Conservation (phyloP, 92 coral and sea anemone species). For the Palythoa grandiflora region DNA sequence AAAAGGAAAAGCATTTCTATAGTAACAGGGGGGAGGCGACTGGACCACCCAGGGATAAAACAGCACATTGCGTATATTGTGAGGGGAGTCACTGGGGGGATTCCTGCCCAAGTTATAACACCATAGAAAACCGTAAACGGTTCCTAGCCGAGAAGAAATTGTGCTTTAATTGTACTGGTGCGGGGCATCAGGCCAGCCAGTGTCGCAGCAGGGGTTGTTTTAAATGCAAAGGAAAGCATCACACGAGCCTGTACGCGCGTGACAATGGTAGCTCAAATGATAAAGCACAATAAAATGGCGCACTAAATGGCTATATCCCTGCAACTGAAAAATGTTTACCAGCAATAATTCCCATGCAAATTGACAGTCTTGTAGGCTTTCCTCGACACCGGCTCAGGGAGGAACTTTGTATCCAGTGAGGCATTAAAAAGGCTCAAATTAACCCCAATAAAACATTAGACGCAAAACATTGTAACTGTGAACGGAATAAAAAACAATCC, state of each 20-base stretch:
- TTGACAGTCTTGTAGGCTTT: neutral
- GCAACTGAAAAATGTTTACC: neutral
- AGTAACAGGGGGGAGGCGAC: slow-evolving; percentile 30
- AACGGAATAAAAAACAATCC: too few relatives aligned
- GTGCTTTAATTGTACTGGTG: slow-evolving; percentile 67
- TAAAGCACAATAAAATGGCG: neutral
- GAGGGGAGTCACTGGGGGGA: too few relatives aligned
- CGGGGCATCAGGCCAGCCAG: slow-evolving; percentile 47
- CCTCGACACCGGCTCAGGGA: too few relatives aligned
- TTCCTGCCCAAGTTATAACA: neutral
- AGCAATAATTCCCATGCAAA: slow-evolving; percentile 22
- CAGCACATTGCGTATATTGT: too few relatives aligned
- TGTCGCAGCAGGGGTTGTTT: slow-evolving; percentile 49
- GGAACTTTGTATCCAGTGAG: too few relatives aligned
- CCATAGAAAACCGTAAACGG: slow-evolving; percentile 37
- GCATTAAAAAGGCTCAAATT: too few relatives aligned
- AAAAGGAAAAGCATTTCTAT: slow-evolving; percentile 36
- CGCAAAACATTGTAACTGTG: too few relatives aligned
- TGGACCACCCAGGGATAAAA: too few relatives aligned
- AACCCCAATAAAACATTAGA: too few relatives aligned
- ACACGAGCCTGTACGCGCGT: slow-evolving; percentile 64
- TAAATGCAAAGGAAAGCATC: slow-evolving; percentile 27
- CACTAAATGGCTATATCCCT: slow-evolving; percentile 33
- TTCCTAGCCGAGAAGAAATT: slow-evolving; percentile 55
- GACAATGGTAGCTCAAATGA: neutral